Evolutionary conservation across 2,888 invertebrate genomes (phyloP).

Genomic region (Coleophora deauratella): DNA sequence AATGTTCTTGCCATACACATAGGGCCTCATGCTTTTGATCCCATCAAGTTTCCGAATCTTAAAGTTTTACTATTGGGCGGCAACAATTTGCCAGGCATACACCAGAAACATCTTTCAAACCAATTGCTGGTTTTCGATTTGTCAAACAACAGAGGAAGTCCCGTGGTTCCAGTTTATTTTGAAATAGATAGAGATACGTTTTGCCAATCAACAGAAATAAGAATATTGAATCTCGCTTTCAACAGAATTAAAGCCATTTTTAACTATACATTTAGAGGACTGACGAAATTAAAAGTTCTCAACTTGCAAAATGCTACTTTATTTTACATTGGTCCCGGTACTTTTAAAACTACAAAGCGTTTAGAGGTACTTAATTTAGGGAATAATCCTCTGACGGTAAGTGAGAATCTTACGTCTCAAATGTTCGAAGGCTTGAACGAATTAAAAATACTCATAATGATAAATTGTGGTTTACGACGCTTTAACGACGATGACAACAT

Average conservation of each 20-base stretch:
- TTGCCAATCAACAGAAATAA: conserved; percentile 54
- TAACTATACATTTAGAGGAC: conserved; percentile 63
- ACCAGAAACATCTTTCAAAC: conserved; percentile 59
- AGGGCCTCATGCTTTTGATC: conserved; percentile 57
- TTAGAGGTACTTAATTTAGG: conserved; percentile 68
- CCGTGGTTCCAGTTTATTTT: conserved; percentile 57
- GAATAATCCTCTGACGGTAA: conserved; percentile 64
- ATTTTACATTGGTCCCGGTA: conserved; percentile 56
- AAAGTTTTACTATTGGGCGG: conserved; percentile 63
- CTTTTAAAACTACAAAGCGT: conserved; percentile 55
- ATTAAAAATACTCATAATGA: conserved; percentile 60
- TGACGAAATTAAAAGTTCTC: conserved; percentile 59
- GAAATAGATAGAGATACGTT: conserved; percentile 68
- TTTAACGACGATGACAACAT: conserved; percentile 58
- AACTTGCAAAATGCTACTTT: conserved; percentile 70
- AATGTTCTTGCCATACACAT: conserved; percentile 64
- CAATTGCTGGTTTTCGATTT: conserved; percentile 66
- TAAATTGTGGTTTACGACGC: conserved; percentile 63
- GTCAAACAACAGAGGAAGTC: conserved; percentile 61
- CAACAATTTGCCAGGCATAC: conserved; percentile 70
- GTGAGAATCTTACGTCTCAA: conserved; percentile 45
- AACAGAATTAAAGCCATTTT: conserved; percentile 70
- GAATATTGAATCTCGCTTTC: conserved; percentile 65
- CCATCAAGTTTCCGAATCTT: conserved; percentile 62
- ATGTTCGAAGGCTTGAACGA: conserved; percentile 65